Evolutionary conservation across 2,113 vertebrate species (phyloP).

Genomic region (Willisornis vidua): DNA sequence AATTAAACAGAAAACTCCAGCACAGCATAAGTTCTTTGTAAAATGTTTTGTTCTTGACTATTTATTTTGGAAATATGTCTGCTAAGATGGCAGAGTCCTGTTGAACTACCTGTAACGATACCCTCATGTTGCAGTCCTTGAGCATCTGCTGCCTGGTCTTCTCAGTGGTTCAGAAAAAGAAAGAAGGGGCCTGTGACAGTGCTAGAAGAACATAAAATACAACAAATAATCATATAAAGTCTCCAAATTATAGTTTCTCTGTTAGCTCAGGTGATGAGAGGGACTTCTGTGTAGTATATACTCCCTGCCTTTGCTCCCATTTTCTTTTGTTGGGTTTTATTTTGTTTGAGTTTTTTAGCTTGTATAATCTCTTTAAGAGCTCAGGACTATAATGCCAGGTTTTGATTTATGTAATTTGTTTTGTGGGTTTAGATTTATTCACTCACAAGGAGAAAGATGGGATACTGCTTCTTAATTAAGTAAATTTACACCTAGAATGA

Average conservation of each 20-base stretch:
- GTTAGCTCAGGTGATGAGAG: not conserved
- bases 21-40: not conserved
- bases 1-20: not conserved
- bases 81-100: not conserved
- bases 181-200: not conserved
- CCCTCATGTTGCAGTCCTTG: not conserved
- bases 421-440: slow-evolving; percentile 11
- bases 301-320: not conserved
- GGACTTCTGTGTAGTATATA: not conserved
- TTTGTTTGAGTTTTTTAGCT: not conserved
- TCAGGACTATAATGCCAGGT: not conserved
- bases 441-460: not conserved
- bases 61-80: not conserved
- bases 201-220: not conserved
- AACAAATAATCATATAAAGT: not conserved
- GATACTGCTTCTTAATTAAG: slow-evolving; percentile 20
- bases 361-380: not conserved
- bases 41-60: not conserved
- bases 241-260: not conserved
- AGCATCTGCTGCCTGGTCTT: not conserved
- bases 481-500: slow-evolving; percentile 38
- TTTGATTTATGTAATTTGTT: slow-evolving; percentile 1
- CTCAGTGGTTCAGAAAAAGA: not conserved
- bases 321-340: not conserved
- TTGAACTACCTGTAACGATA: not conserved